Base-by-base conservation (phyloP, 1,140 invertebrate genomes). In the Holotrichia oblita region DNA sequence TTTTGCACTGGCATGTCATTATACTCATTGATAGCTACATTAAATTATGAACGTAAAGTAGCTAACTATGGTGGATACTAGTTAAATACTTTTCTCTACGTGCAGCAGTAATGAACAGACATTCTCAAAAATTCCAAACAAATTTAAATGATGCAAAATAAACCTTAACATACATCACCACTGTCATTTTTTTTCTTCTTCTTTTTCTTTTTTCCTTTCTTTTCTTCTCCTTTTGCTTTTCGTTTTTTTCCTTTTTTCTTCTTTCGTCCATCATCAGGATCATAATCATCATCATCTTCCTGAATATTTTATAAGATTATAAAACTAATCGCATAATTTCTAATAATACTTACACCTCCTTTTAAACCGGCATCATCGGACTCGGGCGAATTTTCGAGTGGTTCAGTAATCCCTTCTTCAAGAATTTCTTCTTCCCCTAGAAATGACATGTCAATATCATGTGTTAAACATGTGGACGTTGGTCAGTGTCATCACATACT, bases 211-310 rank as follows among this genome's bases (percentile, higher is more conserved):
- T 96, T 96, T 40, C 94, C 94, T 84, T 96, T 96, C 84, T 96
- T 95, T 78, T 95, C 94, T 84, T 96, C 95, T 81, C 95, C 93
- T 82, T 93, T 90, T 22, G 93, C 94, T 90, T 96, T 97, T 82
- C 96, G 91, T 86, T 97, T 97, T 86, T 97, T 97, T 6, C 94
- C 6, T 94, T 97, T 97, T 83, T 96, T 96, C 87, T 95, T 95
- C 85, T 95, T 95, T 80, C 93, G 90, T 73, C 87, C 89, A 88
- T 95, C 94, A 85, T 95, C 94, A 44, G 93, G 94, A 84, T 95
- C 94, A 83, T 95, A 95, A 84, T 96, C 94, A 84, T 96, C 95
- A 86, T 94, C 93, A 84, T 96, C 95, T 82, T 96, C 94, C 91
- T 94, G 81, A 34, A 77, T 40, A 48, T 48, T 48, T 48, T 48